Conservation (phyloP, 2,888 invertebrate genomes). For the Conops quadrifasciatus region DNA sequence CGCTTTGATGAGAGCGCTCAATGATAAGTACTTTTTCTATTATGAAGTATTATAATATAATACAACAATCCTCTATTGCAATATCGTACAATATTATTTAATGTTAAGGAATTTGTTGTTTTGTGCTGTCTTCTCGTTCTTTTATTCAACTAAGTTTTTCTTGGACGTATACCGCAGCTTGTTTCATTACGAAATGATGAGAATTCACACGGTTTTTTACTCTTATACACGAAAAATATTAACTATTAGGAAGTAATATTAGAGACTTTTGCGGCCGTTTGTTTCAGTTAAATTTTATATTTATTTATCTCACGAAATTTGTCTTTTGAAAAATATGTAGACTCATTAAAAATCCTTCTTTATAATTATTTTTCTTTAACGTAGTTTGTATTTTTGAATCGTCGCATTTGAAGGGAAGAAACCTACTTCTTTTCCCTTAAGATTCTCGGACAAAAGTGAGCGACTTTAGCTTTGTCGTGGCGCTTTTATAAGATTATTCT, state of each 20-base stretch:
- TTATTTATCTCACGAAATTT: too few species aligned
- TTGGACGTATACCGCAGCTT: slow-evolving; percentile 2
- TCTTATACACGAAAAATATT: slow-evolving; percentile 25
- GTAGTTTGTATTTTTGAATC: slow-evolving; percentile 9
- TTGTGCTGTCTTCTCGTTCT: not conserved
- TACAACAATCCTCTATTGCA: too few species aligned
- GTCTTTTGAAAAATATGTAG: not conserved
- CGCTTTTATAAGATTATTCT: slow-evolving; percentile 25
- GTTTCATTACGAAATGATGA: slow-evolving; percentile 21
- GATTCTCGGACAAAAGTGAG: slow-evolving; percentile 63
- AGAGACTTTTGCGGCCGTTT: slow-evolving; percentile 2
- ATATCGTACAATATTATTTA: too few species aligned
- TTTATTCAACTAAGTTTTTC: not conserved
- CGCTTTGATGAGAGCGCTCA: too few species aligned
- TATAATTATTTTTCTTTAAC: slow-evolving; percentile 26
- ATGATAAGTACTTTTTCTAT: too few species aligned
- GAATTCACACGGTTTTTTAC: slow-evolving; percentile 18
- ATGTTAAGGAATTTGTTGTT: not conserved
- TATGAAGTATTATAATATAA: too few species aligned
- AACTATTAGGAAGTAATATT: slow-evolving; percentile 16
- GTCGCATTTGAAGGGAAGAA: slow-evolving; percentile 26
- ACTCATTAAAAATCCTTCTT: slow-evolving; percentile 18
- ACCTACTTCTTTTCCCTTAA: slow-evolving; percentile 55
- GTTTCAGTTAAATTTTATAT: not conserved
- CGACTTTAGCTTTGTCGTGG: slow-evolving; percentile 30